Base-by-base conservation (phyloP, 2,797 vertebrate genomes). In the Fistularia commersonii region DNA sequence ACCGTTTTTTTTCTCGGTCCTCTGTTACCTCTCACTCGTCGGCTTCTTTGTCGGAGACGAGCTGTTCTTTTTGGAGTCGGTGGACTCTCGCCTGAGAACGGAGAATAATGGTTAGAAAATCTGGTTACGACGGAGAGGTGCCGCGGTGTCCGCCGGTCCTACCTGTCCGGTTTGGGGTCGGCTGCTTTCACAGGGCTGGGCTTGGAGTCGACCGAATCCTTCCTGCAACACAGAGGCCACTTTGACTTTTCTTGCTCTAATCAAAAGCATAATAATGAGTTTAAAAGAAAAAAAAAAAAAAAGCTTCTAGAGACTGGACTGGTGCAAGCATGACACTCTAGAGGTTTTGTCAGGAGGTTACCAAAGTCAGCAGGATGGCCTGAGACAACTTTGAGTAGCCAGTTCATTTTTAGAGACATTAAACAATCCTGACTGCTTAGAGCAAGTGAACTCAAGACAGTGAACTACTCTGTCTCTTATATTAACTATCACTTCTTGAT, bases 21-120 rank as follows among this genome's bases (percentile, higher is more conserved):
- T n/a, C n/a, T n/a, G n/a, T n/a, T 73, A 93, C 93, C 93, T 93
- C 66, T 95, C 93, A 33, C 77, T 80, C 11, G 82, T 86, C 38
- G 89, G 78, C 76, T 83, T 93, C 76, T 89, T 93, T 42, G 86
- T 59, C 48, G 82, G 67, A 10, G 87, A 82, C 48, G 88, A 69
- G 8, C 54, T 81, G 56, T 79, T 87, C 56, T 82, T 90, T 73
- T 84, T 93, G 1, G 85, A 90, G 48, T 93, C 93, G 1, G 69
- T 82, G 3, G 93, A 95, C 64, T 94, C 92, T 31, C 90, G 92
- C 85, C 95, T 98, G 66, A 42, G 45, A 8, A 45, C 53, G 1
- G 6, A 55, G 10, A 63, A 31, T 41, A 6, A 8, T 11, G 11
- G n/a, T n/a, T n/a, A n/a, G n/a, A n/a, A n/a, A n/a, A n/a, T n/a